These are phyloP conservation scores for Pogonophryne albipinna DNA, from an alignment of 2,797 vertebrate species.

Conservation along the genomic window DNA sequence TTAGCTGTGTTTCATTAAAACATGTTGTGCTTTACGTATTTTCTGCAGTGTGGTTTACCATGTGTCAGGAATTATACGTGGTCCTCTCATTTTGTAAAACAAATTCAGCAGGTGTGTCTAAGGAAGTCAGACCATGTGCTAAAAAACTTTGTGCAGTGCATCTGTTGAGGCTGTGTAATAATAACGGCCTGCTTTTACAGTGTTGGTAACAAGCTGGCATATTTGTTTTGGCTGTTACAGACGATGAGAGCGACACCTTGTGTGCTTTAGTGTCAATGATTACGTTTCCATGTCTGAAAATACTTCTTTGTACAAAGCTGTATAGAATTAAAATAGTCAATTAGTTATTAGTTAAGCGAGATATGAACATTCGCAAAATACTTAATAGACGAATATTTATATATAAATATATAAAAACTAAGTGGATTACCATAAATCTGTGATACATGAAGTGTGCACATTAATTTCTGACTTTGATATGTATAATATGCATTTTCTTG, in stretches of 20 bases:
- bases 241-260: neutral
- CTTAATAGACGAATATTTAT: too few species aligned
- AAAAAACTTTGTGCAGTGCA: conserved; percentile 61
- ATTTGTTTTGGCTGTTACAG: conserved; percentile 42
- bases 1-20: neutral
- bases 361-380: too few species aligned
- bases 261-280: neutral
- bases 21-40: neutral
- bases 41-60: neutral
- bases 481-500: neutral
- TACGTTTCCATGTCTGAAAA: neutral
- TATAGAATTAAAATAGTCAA: too few species aligned
- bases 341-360: too few species aligned
- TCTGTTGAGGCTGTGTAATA: conserved; percentile 78
- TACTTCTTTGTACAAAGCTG: neutral
- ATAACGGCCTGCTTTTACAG: conserved; percentile 54
- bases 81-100: neutral
- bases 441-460: too few species aligned
- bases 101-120: conserved; percentile 52
- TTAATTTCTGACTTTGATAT: too few species aligned
- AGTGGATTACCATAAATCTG: too few species aligned
- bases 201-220: conserved; percentile 59
- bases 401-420: too few species aligned
- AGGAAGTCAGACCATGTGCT: conserved; percentile 39
- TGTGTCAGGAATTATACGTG: neutral